These are phyloP conservation scores for Taeniopygia guttata DNA, from an alignment of 2,797 vertebrate genomes.

Conservation along the genomic window DNA sequence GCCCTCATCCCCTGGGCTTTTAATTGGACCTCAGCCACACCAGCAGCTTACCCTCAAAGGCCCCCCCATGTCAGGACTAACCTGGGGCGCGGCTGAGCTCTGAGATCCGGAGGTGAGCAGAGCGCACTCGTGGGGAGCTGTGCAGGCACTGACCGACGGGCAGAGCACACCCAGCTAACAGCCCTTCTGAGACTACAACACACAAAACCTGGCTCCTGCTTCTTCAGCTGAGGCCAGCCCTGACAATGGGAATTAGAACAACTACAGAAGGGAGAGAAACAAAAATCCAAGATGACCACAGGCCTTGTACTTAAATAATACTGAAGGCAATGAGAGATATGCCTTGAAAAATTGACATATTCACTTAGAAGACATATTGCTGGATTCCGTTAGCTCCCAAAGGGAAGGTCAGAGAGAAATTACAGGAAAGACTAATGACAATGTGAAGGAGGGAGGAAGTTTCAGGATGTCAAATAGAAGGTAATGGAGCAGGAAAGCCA, in stretches of 20 bases:
- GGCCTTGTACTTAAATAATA: neutral
- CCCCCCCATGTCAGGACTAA: fast-evolving
- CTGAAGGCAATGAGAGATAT: neutral
- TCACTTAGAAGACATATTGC: neutral
- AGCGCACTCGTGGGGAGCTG: fast-evolving
- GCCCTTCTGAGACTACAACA: neutral
- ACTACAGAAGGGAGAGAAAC: neutral
- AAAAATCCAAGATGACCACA: neutral
- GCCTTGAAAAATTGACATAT: neutral
- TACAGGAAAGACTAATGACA: neutral
- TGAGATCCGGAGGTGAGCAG: neutral
- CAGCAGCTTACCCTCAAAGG: neutral
- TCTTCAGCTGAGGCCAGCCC: neutral
- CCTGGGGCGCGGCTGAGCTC: fast-evolving
- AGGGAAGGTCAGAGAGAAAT: neutral
- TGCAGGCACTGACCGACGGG: fast-evolving
- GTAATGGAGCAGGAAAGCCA: neutral
- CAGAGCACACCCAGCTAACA: neutral
- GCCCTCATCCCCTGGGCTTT: neutral
- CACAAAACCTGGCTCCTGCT: neutral
- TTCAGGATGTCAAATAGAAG: neutral
- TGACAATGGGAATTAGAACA: neutral
- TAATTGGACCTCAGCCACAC: neutral
- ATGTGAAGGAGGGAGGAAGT: neutral
- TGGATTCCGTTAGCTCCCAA: neutral